These are phyloP conservation scores for Syndactyla subalaris DNA, from an alignment of 2,797 vertebrate species.

Conservation along the genomic window DNA sequence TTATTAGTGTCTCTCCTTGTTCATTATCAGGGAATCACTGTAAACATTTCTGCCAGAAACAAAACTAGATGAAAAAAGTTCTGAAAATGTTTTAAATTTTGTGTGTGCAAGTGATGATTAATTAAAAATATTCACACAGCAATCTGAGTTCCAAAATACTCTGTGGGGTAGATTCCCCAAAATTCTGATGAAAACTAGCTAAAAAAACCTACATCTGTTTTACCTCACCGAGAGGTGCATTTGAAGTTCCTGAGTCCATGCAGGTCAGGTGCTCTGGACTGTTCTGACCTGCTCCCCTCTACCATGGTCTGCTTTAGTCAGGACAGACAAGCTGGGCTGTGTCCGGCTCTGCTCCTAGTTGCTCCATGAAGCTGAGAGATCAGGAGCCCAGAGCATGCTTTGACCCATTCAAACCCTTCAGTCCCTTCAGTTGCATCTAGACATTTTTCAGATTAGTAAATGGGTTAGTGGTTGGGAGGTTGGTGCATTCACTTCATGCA, in stretches of 20 bases:
- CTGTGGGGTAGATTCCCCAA: not conserved
- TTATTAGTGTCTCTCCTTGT: not conserved
- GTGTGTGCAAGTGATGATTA: not conserved
- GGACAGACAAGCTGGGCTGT: not conserved
- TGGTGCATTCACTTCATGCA: accelerated
- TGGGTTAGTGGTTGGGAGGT: not conserved
- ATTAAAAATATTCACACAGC: not conserved
- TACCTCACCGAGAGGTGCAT: not conserved
- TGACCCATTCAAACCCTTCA: not conserved
- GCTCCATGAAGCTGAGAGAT: not conserved
- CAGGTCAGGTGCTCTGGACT: not conserved
- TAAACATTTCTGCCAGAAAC: not conserved
- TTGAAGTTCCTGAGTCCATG: not conserved
- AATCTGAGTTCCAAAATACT: not conserved
- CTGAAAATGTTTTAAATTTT: not conserved
- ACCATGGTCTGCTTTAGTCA: not conserved
- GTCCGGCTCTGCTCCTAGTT: not conserved
- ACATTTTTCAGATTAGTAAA: not conserved
- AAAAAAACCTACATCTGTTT: not conserved
- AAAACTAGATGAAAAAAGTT: not conserved
- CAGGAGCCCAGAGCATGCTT: not conserved
- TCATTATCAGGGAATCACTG: not conserved
- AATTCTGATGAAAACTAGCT: not conserved
- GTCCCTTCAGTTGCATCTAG: not conserved
- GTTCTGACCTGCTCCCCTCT: not conserved